phyloP scores from a whole-genome alignment of 2,797 vertebrate species.

The Poecilia wingei region DNA sequence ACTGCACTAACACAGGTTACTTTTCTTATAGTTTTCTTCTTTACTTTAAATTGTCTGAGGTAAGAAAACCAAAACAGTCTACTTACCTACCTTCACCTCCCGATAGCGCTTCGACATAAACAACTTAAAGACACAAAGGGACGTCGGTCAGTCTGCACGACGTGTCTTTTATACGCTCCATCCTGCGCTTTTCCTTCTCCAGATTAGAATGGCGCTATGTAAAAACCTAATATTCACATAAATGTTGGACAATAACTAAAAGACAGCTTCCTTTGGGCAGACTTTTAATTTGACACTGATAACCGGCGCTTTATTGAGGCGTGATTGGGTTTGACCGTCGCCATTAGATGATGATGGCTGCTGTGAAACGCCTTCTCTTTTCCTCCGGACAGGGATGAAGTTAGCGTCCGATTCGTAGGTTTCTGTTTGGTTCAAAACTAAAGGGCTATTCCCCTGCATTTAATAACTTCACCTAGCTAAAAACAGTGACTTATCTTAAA shows the following conservation, averaged over 20 bases:
- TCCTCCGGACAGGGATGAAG: background rate
- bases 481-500: background rate
- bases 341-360: slow-evolving; percentile 39
- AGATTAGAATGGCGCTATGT: background rate
- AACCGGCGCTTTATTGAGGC: slow-evolving; percentile 35
- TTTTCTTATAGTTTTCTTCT: background rate
- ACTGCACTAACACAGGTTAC: background rate
- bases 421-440: background rate
- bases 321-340: slow-evolving; percentile 40
- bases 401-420: background rate
- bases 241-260: background rate
- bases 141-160: background rate
- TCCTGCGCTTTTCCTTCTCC: background rate
- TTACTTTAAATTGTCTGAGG: background rate
- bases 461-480: background rate
- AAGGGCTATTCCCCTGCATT: background rate
- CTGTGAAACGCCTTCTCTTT: background rate
- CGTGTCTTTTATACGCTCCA: background rate
- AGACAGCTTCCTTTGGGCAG: slow-evolving; percentile 16
- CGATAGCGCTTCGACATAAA: slow-evolving; percentile 56
- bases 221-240: background rate
- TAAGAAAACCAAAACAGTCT: slow-evolving; percentile 2
- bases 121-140: slow-evolving; percentile 49
- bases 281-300: slow-evolving; percentile 76
- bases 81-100: slow-evolving; percentile 57